phyloP scores from a whole-genome alignment of 2,113 vertebrate species.

The Todiramphus chloris region DNA sequence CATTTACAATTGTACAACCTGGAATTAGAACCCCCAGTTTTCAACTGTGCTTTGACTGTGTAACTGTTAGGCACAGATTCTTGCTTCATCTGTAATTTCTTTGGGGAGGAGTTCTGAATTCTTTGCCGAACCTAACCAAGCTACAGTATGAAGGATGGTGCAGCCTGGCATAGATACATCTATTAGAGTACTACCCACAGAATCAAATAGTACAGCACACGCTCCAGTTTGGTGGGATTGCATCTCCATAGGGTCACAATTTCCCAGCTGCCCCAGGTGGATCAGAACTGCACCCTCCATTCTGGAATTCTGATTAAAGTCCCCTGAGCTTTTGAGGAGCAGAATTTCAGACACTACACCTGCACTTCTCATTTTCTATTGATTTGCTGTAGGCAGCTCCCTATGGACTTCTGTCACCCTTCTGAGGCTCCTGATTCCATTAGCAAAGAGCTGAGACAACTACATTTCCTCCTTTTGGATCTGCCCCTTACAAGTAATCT shows the following conservation, averaged over 20 bases:
- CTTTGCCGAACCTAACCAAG: background rate
- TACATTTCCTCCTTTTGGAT: background rate
- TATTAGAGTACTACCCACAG: background rate
- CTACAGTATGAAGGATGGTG: background rate
- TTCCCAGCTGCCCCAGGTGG: background rate
- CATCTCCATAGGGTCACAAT: background rate
- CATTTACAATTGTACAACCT: background rate
- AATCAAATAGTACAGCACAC: background rate
- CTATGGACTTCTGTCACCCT: background rate
- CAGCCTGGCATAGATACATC: background rate
- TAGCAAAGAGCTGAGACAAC: background rate
- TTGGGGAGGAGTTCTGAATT: background rate
- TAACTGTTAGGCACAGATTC: background rate
- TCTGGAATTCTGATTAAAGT: background rate
- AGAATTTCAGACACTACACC: background rate
- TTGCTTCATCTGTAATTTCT: background rate
- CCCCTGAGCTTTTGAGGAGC: background rate
- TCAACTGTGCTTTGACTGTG: background rate
- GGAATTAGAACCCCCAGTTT: background rate
- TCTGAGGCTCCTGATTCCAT: background rate
- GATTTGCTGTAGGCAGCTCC: background rate
- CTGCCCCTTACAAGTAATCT: background rate
- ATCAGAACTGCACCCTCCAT: background rate
- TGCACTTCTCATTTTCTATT: background rate
- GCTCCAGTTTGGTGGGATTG: background rate